phyloP scores from a whole-genome alignment of 2,113 vertebrate genomes.

The Hyperoodon ampullatus region DNA sequence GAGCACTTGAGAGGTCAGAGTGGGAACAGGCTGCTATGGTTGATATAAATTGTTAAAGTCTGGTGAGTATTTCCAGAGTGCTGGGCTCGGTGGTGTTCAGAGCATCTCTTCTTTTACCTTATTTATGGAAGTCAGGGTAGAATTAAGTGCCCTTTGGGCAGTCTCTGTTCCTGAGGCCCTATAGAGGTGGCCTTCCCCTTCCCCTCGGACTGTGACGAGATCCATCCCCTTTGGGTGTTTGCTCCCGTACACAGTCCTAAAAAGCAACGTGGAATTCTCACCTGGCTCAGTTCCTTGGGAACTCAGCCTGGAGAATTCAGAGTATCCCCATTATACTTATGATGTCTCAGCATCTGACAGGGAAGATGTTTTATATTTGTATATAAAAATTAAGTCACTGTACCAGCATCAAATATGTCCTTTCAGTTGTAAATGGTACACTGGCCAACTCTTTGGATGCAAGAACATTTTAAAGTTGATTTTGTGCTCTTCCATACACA shows the following conservation, averaged over 20 bases:
- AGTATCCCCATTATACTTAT: neutral
- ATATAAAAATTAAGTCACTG: neutral
- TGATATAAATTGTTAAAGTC: neutral
- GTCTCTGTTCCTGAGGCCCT: neutral
- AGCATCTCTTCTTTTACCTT: neutral
- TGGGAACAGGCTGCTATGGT: neutral
- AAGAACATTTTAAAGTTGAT: slow-evolving; percentile 12
- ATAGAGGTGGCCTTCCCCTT: neutral
- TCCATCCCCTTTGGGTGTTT: neutral
- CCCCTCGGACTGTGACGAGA: neutral
- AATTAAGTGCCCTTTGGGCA: neutral
- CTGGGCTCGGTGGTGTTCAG: neutral
- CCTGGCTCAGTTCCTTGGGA: neutral
- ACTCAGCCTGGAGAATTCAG: neutral
- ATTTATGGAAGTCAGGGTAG: neutral
- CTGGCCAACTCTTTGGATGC: neutral
- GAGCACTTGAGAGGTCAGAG: neutral
- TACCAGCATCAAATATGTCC: neutral
- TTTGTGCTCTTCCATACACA: neutral
- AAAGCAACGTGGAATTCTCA: neutral
- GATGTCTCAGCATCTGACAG: neutral
- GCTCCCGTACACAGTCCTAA: neutral
- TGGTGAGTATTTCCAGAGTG: neutral
- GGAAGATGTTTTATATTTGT: slow-evolving; percentile 27
- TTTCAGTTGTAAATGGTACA: neutral